Evolutionary conservation across 1,140 invertebrate species (phyloP), one percentile per base, ranked within the genome.

Genomic region (Colletes gigas): DNA sequence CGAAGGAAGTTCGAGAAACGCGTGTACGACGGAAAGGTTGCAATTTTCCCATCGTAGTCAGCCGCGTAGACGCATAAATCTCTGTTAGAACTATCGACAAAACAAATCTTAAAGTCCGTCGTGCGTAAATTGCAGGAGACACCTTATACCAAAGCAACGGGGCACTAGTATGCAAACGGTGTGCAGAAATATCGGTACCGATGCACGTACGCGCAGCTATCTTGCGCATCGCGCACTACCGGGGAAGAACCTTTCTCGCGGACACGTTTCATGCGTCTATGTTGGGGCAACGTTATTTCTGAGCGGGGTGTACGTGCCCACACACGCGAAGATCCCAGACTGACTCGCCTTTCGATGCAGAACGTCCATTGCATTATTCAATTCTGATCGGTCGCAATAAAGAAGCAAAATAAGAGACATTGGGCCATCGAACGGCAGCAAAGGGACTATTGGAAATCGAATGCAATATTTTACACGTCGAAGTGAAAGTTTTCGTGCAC

Each of bases 361-460:
- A 84, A 80, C 74, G 75, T 78, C 83, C 83, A 85, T 86, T 90
- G 89, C 89, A 89, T 90, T 90, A 90, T 90, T 90, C 89, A 89
- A 88, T 88, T 89, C 83, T 83, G 89, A 89, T 88, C 83, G 83
- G 74, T 66, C 70, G 88, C 88, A 89, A 90, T 90, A 90, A 89
- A 89, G 89, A 86, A 88, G 75, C 82, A 79, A 78, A 88, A 83
- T 88, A 88, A 87, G 81, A 66, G 74, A 88, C 75, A 76, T 60
- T 50, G 81, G 67, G 67, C 65, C 69, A 67, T 72, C 59, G 55
- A 30, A 6, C 44, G 44, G 47, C 30, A 65, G 77, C 55, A 57
- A 73, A 60, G 50, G 67, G 55, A 67, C 79, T 66, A 50, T 55
- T 65, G 47, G 21, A 14, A 66, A 44, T n/a, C 66, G 75, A 60